Conservation (phyloP, 2,888 invertebrate species). For the Drosophila anceps region DNA sequence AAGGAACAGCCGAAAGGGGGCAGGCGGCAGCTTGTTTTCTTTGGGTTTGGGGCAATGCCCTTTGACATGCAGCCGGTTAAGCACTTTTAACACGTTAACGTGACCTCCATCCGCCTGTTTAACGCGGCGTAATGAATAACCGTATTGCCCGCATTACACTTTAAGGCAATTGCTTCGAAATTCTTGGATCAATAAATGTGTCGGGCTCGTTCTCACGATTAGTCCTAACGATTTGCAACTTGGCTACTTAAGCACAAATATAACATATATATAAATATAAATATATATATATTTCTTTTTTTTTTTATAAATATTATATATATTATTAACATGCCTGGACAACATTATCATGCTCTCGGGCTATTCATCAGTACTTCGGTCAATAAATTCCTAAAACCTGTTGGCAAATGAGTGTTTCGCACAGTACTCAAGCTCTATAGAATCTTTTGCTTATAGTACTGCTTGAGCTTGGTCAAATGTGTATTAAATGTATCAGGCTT, state of each 20-base stretch:
- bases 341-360: conserved; percentile 29
- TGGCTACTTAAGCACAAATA: not conserved
- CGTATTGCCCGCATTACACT: conserved; percentile 7
- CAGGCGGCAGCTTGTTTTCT: not conserved
- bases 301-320: not conserved
- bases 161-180: conserved; percentile 14
- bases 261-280: not conserved
- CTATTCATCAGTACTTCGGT: conserved; percentile 16
- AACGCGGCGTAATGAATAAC: conserved; percentile 6
- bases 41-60: conserved; percentile 30
- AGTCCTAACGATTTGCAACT: not conserved
- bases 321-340: conserved; percentile 29
- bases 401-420: conserved; percentile 6
- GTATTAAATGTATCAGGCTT: too few species aligned
- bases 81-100: conserved; percentile 75
- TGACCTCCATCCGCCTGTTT: conserved; percentile 13
- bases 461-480: not conserved
- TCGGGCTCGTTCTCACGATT: conserved; percentile 14
- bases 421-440: not conserved
- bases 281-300: conserved; percentile 1
- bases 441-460: not conserved
- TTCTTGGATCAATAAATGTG: conserved; percentile 38
- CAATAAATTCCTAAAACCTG: conserved; percentile 9
- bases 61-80: conserved; percentile 50
- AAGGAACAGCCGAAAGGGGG: too few species aligned